Base-by-base conservation (phyloP, 2,113 vertebrate species). In the Rhagologus leucostigma region DNA sequence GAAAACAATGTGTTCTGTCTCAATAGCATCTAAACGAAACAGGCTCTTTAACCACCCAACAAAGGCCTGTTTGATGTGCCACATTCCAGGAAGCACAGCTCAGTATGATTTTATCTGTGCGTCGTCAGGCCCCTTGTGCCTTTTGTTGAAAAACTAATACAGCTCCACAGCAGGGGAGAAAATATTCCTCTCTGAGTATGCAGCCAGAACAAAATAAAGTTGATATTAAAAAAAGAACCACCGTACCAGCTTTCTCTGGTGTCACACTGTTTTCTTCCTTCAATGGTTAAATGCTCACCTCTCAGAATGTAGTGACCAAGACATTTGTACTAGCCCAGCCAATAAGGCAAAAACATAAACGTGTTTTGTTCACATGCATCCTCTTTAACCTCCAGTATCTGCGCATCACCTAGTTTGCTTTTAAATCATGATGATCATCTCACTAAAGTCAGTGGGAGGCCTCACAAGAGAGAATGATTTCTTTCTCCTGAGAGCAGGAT, bases 31-130 rank as follows among this genome's bases (percentile, higher is more conserved):
- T 18, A 12, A 92, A 87, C 22, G 35, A 87, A 95, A 60, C 20
- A 16, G 69, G 68, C 91, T 85, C 89, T 93, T 86, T 35, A 90
- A 59, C 64, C 78, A 41, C 41, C 68, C 89, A 81, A 84, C 86
- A 92, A 97, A 95, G 82, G 89, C 67, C 62, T 80, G 92, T 76
- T 86, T 89, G 91, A 96, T 82, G 79, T 83, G 79, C 62, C 93
- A 71, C 95, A 92, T 96, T 96, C 96, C 95, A 87, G 93, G 86
- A 96, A 85, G 90, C 65, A 84, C 68, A 95, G 84, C 87, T 95
- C 94, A 93, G 79, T 86, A 53, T 42, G 90, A 95, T 97, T 90
- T 95, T 96, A 95, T 97, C 95, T 83, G 30, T 39, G 78, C 6
- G 0, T 39, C 35, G 84, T 92, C 33, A 27, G 75, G 71, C n/a